Conservation (phyloP, 2,797 vertebrate species). For the Enteromius trimaculatus region DNA sequence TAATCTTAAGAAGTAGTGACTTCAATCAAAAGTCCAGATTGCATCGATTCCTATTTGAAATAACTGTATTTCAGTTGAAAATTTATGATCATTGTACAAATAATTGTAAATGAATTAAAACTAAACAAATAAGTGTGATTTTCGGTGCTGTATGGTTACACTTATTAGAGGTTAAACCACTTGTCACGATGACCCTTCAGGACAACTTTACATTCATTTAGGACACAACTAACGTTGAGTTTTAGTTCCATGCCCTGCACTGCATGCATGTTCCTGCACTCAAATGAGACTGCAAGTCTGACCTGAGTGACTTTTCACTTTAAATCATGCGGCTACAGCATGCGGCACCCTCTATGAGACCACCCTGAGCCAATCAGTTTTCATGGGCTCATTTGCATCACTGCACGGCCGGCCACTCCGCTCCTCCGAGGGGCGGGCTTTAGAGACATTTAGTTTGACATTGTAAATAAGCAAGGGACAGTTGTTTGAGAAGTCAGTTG, state of each 20-base stretch:
- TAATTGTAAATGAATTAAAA: background rate
- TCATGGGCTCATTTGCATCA: constrained; percentile 70
- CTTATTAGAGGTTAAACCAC: background rate
- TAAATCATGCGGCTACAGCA: constrained; percentile 85
- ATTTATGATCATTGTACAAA: background rate
- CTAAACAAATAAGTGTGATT: background rate
- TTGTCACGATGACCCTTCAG: constrained; percentile 34
- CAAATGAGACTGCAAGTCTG: constrained; percentile 73
- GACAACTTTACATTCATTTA: background rate
- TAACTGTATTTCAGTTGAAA: background rate
- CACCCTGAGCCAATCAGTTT: constrained; percentile 68
- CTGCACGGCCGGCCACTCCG: constrained; percentile 65
- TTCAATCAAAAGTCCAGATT: background rate
- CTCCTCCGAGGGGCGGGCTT: constrained; percentile 70
- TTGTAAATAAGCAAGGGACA: constrained; percentile 87
- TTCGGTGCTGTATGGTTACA: background rate
- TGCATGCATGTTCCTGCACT: constrained; percentile 62
- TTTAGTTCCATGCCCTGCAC: constrained; percentile 23
- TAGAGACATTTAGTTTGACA: constrained; percentile 86
- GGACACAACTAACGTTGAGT: background rate
- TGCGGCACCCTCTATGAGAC: constrained; percentile 76
- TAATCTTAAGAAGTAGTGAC: background rate
- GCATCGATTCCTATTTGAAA: background rate
- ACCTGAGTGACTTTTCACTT: constrained; percentile 80
- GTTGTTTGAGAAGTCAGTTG: constrained; percentile 81